Conservation (phyloP, 2,113 vertebrate species). For the Callopanchax toddi region DNA sequence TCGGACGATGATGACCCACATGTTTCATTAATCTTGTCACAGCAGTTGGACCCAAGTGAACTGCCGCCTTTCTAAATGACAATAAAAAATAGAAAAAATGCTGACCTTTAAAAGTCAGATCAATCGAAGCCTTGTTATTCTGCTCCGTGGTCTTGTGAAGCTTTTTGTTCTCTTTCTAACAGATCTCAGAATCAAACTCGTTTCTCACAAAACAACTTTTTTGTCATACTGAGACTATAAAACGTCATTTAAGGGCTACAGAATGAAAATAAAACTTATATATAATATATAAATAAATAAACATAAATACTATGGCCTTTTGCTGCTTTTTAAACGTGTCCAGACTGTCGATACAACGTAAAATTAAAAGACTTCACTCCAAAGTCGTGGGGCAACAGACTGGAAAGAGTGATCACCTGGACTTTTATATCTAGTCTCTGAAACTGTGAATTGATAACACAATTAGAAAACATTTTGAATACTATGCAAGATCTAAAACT, state of each 20-base stretch:
- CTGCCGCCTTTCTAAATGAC: constrained; percentile 53
- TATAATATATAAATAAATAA: no score
- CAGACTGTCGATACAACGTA: no score
- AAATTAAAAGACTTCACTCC: no score
- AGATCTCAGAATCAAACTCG: neutral
- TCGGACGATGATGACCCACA: neutral
- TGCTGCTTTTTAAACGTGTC: no score
- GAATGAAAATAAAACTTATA: no score
- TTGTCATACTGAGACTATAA: neutral
- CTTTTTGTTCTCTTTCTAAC: neutral
- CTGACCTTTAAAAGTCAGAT: neutral
- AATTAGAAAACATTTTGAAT: no score
- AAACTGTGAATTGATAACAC: no score
- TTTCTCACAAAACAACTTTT: neutral
- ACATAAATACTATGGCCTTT: no score
- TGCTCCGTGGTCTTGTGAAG: neutral
- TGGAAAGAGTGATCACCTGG: no score
- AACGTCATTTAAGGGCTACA: neutral
- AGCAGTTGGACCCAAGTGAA: constrained; percentile 44
- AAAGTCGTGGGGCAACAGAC: no score
- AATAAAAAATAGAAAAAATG: neutral
- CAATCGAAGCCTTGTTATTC: no score
- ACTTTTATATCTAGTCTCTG: no score
- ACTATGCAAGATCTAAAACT: neutral
- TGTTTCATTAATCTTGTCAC: constrained; percentile 7